phyloP scores from a whole-genome alignment of 2,888 invertebrate genomes.

The Drosophila incognita region DNA sequence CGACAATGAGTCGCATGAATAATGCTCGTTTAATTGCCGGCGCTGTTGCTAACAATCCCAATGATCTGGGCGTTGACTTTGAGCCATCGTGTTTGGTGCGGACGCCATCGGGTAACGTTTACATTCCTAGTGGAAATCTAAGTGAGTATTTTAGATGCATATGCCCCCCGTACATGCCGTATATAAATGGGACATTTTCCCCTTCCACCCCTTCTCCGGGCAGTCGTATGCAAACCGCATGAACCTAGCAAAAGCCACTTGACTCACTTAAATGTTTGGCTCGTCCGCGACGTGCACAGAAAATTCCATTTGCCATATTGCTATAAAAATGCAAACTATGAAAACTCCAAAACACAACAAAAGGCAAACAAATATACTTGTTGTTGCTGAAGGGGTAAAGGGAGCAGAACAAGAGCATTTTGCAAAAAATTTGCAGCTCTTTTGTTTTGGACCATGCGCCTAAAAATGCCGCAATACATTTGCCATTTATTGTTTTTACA shows the following conservation, averaged over 20 bases:
- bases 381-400: neutral
- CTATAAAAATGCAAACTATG: constrained; percentile 66
- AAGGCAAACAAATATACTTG: constrained; percentile 2
- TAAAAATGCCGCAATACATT: constrained; percentile 78
- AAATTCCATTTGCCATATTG: constrained; percentile 76
- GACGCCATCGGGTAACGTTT: constrained; percentile 96
- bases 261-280: constrained; percentile 74
- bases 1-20: constrained; percentile 96
- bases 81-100: constrained; percentile 96
- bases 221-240: constrained; percentile 63
- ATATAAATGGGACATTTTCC: constrained; percentile 11
- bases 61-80: constrained; percentile 90
- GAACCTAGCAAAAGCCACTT: constrained; percentile 60
- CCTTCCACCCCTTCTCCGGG: neutral
- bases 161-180: neutral
- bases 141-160: constrained; percentile 85
- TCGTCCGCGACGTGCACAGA: constrained; percentile 40
- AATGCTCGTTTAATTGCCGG: constrained; percentile 94
- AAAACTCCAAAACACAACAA: constrained; percentile 30
- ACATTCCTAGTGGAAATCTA: constrained; percentile 93
- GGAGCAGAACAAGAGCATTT: constrained; percentile 43
- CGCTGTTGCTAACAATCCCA: constrained; percentile 87
- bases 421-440: constrained; percentile 72
- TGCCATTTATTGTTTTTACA: constrained; percentile 79
- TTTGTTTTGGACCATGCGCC: constrained; percentile 64